Percentiles rank a stretch among this genome's conserved stretches.
These are phyloP conservation scores for Mizuhopecten yessoensis DNA, from an alignment of 1,140 invertebrate species.

Conservation along the genomic window DNA sequence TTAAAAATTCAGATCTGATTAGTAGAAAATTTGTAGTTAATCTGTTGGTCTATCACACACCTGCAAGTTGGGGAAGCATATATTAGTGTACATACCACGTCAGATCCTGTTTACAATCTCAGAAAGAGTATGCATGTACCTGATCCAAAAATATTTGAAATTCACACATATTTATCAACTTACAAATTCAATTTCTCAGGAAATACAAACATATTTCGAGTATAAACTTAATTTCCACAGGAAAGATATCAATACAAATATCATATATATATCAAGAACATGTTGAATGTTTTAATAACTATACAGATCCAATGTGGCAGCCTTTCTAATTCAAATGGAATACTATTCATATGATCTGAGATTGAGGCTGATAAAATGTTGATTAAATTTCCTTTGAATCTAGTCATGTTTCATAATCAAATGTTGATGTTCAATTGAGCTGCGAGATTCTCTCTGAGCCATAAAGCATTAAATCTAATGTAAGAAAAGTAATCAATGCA, in stretches of 20 bases:
- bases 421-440: background rate
- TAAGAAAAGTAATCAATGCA: background rate
- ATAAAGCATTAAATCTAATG: background rate
- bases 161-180: background rate
- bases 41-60: too few species aligned
- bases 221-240: background rate
- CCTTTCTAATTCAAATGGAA: background rate
- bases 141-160: background rate
- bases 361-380: constrained; percentile 1
- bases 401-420: constrained; percentile 7
- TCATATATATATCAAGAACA: too few species aligned
- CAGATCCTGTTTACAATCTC: background rate
- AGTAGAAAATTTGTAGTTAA: too few species aligned
- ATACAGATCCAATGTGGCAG: background rate
- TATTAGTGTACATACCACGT: too few species aligned
- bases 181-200: constrained; percentile 11
- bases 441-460: background rate
- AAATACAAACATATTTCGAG: background rate
- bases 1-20: too few species aligned
- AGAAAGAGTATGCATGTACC: background rate
- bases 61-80: too few species aligned
- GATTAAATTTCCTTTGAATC: constrained; percentile 8
- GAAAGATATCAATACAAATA: background rate
- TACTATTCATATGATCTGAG: background rate
- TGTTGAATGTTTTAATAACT: background rate